Evolutionary conservation across 1,140 invertebrate species (phyloP).

Genomic region (Pseudomyrmex concolor): DNA sequence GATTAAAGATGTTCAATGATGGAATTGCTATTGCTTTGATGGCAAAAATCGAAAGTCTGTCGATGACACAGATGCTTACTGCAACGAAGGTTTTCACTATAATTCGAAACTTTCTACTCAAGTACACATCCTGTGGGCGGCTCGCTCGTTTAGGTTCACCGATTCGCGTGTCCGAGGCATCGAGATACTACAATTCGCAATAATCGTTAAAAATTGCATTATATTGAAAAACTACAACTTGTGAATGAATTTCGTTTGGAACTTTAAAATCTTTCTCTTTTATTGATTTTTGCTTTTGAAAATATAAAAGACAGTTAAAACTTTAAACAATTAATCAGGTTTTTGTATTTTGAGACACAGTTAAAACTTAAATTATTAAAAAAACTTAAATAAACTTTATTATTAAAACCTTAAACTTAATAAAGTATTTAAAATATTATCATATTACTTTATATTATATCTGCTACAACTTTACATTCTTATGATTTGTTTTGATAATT

Average conservation of each 20-base stretch:
- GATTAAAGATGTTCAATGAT: background rate
- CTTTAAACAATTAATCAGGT: background rate
- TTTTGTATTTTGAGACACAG: background rate
- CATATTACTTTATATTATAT: conserved; percentile 9
- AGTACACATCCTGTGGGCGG: conserved; percentile 78
- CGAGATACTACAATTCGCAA: conserved; percentile 55
- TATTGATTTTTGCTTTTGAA: background rate
- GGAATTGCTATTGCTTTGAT: conserved; percentile 30
- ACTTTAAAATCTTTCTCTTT: background rate
- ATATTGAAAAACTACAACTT: conserved; percentile 9
- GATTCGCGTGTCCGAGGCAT: conserved; percentile 71
- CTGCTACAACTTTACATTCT: background rate
- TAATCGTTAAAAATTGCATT: background rate
- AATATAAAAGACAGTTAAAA: background rate
- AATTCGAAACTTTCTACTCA: conserved; percentile 78
- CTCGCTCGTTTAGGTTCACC: conserved; percentile 75
- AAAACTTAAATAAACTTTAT: too few relatives aligned
- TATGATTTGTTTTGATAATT: background rate
- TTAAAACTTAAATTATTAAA: too few relatives aligned
- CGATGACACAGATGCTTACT: conserved; percentile 70
- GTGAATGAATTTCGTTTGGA: background rate
- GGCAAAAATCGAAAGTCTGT: conserved; percentile 71
- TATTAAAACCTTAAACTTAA: background rate
- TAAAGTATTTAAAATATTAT: background rate
- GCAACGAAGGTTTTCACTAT: conserved; percentile 76